phyloP scores from a whole-genome alignment of 2,888 invertebrate genomes.

The Caenorhabditis japonica region DNA sequence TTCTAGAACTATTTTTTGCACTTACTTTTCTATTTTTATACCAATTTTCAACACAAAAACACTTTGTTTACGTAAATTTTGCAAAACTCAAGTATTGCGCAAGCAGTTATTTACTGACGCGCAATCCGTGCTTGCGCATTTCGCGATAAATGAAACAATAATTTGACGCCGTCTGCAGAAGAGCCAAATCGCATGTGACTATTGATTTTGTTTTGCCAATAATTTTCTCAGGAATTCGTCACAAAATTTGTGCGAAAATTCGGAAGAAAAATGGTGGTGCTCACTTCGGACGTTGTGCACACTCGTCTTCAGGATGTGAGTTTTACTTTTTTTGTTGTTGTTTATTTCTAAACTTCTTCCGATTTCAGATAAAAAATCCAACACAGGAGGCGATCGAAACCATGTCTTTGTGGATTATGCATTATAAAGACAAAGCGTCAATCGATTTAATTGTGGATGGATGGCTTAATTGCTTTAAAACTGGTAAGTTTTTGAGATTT shows the following conservation, averaged over 20 bases:
- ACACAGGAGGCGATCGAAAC: conserved; percentile 69
- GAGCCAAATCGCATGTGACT: neutral
- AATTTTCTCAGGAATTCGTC: neutral
- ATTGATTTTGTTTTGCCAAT: too few species aligned
- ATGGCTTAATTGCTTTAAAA: conserved; percentile 71
- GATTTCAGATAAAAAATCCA: conserved; percentile 45
- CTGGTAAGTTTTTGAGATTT: conserved; percentile 57
- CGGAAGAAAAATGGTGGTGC: conserved; percentile 45
- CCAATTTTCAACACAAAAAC: too few species aligned
- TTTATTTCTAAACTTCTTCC: neutral
- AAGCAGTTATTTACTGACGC: conserved; percentile 7
- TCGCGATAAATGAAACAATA: neutral
- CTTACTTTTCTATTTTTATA: too few species aligned
- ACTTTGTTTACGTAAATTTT: neutral
- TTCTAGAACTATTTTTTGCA: too few species aligned
- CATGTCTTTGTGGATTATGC: conserved; percentile 72
- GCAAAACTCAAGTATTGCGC: neutral
- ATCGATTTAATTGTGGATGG: conserved; percentile 67
- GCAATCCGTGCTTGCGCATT: conserved; percentile 16
- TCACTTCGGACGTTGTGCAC: conserved; percentile 54
- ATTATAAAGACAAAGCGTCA: conserved; percentile 68
- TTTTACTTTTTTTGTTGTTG: conserved; percentile 11
- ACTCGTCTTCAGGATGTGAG: conserved; percentile 55
- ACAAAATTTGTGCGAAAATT: neutral
- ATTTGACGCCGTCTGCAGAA: neutral